Evolutionary conservation across 1,140 invertebrate species (phyloP), one percentile per base, ranked within the genome.

Genomic region (Chymomyza costata): DNA sequence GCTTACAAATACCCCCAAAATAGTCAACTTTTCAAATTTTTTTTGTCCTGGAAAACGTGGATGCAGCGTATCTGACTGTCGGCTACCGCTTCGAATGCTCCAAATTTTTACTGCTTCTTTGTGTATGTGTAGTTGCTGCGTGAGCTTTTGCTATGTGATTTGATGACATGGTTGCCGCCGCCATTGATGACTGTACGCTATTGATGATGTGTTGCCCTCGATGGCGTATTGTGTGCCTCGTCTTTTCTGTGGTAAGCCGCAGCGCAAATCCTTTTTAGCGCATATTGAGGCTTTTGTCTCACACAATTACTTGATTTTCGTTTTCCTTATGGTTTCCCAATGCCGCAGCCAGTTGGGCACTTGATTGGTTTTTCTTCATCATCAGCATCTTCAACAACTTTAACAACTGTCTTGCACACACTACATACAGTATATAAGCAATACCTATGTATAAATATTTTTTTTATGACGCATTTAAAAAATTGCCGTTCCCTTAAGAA

Each of bases 61-160:
- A n/a, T n/a, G n/a, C n/a, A n/a, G n/a, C n/a, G n/a, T n/a, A n/a
- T n/a, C n/a, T n/a, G n/a, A n/a, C n/a, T n/a, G n/a, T n/a, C n/a
- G n/a, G n/a, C n/a, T n/a, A n/a, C n/a, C n/a, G n/a, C n/a, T n/a
- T n/a, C n/a, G n/a, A n/a, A n/a, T n/a, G n/a, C n/a, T n/a, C n/a
- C n/a, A n/a, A n/a, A n/a, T n/a, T n/a, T 76, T 76, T 76, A 76
- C 71, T 76, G 63, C 70, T 63, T n/a, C n/a, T n/a, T n/a, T n/a
- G n/a, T 76, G 59, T 40, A 49, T 46, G 44, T 15, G 30, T 56
- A 60, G 56, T 53, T 62, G 57, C 66, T 65, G 65, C 57, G 61
- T 76, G 65, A 66, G 57, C 52, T 64, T 78, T 76, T 65, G 66
- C 48, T 41, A 30, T 57, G 57, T 80, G 58, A 78, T 70, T 76